These are phyloP conservation scores for Heteropelma amictum DNA, from an alignment of 2,888 invertebrate genomes.

Conservation along the genomic window DNA sequence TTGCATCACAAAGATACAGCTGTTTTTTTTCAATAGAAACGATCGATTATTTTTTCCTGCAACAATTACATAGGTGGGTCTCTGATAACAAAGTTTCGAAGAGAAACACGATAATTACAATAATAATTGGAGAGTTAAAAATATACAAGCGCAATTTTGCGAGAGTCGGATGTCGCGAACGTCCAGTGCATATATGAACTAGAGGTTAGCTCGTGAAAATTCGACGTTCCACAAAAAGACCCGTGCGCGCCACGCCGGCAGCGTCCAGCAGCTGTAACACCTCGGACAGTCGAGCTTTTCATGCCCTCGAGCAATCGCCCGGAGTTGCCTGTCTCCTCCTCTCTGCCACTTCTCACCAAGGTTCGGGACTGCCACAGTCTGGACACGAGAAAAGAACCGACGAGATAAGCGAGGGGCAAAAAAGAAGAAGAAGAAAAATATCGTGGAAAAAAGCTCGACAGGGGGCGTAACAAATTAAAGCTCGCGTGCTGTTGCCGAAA, in stretches of 20 bases:
- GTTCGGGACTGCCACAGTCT: constrained; percentile 11
- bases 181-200: too few relatives aligned
- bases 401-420: constrained; percentile 10
- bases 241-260: background rate
- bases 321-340: background rate
- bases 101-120: too few relatives aligned
- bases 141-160: too few relatives aligned
- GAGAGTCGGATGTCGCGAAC: too few relatives aligned
- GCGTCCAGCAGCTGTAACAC: constrained; percentile 37
- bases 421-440: constrained; percentile 33
- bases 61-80: too few relatives aligned
- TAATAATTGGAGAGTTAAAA: too few relatives aligned
- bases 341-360: background rate
- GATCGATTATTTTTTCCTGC: too few relatives aligned
- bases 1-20: too few relatives aligned
- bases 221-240: background rate
- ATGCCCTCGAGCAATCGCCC: constrained; percentile 21
- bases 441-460: constrained; percentile 39
- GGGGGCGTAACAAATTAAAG: constrained; percentile 49
- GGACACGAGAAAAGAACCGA: background rate
- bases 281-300: constrained; percentile 40
- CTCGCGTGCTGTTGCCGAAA: constrained; percentile 48
- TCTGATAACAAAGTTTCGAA: too few relatives aligned
- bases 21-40: too few relatives aligned
- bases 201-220: background rate